A percentile compares a stretch with the other conserved stretches of the same genome.
These are phyloP conservation scores for Brenthis daphne DNA, from an alignment of 2,888 invertebrate genomes.

Conservation along the genomic window DNA sequence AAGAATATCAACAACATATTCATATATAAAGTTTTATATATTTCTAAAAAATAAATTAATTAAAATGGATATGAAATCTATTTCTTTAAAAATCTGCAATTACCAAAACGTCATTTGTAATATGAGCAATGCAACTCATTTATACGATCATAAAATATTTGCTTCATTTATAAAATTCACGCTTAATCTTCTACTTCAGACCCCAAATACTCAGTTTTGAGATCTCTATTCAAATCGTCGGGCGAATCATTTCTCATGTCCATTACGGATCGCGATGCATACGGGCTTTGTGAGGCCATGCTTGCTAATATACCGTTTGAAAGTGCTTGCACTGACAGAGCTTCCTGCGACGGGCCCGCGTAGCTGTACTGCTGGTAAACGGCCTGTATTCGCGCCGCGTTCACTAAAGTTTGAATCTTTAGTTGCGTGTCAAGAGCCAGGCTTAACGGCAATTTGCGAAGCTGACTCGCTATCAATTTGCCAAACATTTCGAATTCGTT, in stretches of 20 bases:
- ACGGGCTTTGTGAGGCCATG: constrained; percentile 67
- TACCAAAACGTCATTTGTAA: constrained; percentile 15
- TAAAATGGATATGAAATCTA: too few species aligned
- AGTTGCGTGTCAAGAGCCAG: constrained; percentile 74
- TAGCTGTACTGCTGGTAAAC: constrained; percentile 78
- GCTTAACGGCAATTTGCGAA: constrained; percentile 72
- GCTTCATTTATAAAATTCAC: constrained; percentile 17
- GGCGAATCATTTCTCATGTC: constrained; percentile 66
- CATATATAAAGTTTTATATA: too few species aligned
- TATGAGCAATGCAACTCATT: constrained; percentile 23
- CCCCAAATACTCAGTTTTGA: constrained; percentile 70
- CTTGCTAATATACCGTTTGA: constrained; percentile 75
- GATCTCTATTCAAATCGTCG: constrained; percentile 66
- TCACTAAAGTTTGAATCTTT: constrained; percentile 75
- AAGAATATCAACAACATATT: too few species aligned
- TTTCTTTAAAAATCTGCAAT: constrained; percentile 12
- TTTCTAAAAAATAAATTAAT: too few species aligned
- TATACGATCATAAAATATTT: constrained; percentile 2
- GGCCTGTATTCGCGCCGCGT: constrained; percentile 74
- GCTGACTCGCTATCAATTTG: constrained; percentile 74
- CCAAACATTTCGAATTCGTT: constrained; percentile 80
- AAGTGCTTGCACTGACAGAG: constrained; percentile 72
- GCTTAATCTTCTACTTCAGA: constrained; percentile 70
- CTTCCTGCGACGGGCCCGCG: constrained; percentile 74
- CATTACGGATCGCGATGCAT: constrained; percentile 57